Evolutionary conservation across 2,888 invertebrate genomes (phyloP), one percentile per base, ranked within the genome.

Genomic region (Beris morrisii): DNA sequence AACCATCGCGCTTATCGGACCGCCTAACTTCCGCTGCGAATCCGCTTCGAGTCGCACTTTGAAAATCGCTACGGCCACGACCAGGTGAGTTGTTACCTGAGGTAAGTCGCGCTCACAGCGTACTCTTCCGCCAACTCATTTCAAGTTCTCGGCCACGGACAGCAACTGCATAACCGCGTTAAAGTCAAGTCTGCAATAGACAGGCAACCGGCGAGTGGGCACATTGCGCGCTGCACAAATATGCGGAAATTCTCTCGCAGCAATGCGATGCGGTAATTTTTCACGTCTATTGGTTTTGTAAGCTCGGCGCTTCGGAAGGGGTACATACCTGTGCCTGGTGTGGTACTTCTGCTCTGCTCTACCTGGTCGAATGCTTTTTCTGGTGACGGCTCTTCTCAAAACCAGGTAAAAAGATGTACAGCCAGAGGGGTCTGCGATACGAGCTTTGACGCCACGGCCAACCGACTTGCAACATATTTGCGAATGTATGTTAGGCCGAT

Each of bases 401-500:
- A 9, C 38, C 38, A 38, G 38, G 38, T 38, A 38, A 38, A 38
- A 9, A 38, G 22, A 22, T 22, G 22, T 22, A 22, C 22, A 22
- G 22, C 22, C 22, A 22, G 22, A 22, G 22, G 22, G 22, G 22
- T 3, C 22, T 22, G 1, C 38, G 38, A 7, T 38, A 9, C 38
- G 38, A 5, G 5, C 38, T 38, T 9, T 38, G 22, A 22, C 38
- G 38, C 38, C 9, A 22, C 38, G 38, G 38, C 38, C 7, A 38
- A 9, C 38, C 7, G 61, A 61, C 31, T 43, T 55, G 64, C 64
- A 65, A 50, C 46, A 46, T 56, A 65, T 38, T 58, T 43, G 68
- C 66, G 75, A 77, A 79, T 79, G 76, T 79, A 75, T 79, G 79
- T 75, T 80, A 79, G 79, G 79, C 78, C 79, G 77, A 77, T 79